Base-by-base conservation (phyloP, 2,888 invertebrate genomes). In the Cosmopolites sordidus region DNA sequence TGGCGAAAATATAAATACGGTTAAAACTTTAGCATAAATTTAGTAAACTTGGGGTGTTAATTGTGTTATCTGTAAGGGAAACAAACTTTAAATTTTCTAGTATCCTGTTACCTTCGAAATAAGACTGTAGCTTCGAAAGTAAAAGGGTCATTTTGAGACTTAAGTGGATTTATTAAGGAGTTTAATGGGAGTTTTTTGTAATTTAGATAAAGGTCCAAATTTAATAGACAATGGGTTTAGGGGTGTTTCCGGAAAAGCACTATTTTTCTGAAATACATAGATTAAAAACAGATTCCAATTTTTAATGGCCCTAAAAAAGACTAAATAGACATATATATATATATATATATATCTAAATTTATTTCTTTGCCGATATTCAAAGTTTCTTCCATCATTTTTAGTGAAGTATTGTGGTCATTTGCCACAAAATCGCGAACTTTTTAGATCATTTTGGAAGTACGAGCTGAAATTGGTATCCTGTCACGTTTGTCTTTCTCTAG, bases 1-100 rank as follows among this genome's bases (percentile, higher is more conserved):
- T 47, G 55, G 51, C 55, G 40, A 48, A 55, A 48, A 50, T 55
- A 51, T 51, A 51, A 55, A 55, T 51, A 51, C 54, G 48, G 47
- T 55, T 55, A 55, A 55, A 55, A 55, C 55, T 55, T 55, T 48
- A 47, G 55, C 39, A 55, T 51, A 55, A 55, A 55, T 55, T 55
- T 51, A 47, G 39, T 43, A 51, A 51, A 55, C 43, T 46, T 30
- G 29, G 40, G 47, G 47, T 33, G 33, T 55, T 51, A 55, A 55
- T 45, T 40, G 47, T 51, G 51, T 51, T 51, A 47, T 51, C 51
- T 51, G 39, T 43, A 48, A 50, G 39, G 46, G 43, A 55, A 55
- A 55, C 51, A 51, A 33, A 41, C 51, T 55, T 55, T 38, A 27
- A 51, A 43, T 48, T 51, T 51, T 48, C 40, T 43, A 54, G 46